A percentile compares a stretch with the other conserved stretches of the same genome.
phyloP scores from a whole-genome alignment of 2,888 invertebrate species.

The Acanthoscelides obtectus region DNA sequence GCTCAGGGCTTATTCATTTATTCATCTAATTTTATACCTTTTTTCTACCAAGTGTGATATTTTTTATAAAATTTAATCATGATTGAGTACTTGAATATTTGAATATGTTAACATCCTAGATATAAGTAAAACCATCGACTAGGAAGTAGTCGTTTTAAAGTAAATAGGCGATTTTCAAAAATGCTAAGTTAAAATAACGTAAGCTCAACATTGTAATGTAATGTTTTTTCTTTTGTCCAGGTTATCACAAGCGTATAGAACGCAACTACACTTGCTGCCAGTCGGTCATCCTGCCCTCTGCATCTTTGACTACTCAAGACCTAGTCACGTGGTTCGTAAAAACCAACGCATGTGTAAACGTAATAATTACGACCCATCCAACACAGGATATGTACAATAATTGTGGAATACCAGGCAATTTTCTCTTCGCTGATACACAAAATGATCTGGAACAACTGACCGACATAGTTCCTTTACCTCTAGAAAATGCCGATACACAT shows the following conservation, averaged over 20 bases:
- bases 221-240: not conserved
- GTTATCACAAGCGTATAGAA: not conserved
- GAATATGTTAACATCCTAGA: too few relatives aligned
- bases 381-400: not conserved
- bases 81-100: too few relatives aligned
- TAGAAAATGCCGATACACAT: not conserved
- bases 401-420: not conserved
- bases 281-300: not conserved
- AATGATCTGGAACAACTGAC: not conserved
- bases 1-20: too few relatives aligned
- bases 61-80: too few relatives aligned
- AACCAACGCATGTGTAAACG: not conserved
- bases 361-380: not conserved
- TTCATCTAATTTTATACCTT: too few relatives aligned
- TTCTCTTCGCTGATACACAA: not conserved
- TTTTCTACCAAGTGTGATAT: too few relatives aligned
- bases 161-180: too few relatives aligned
- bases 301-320: not conserved
- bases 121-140: too few relatives aligned
- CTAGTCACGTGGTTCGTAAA: not conserved
- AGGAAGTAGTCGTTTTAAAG: too few relatives aligned
- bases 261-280: not conserved
- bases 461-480: not conserved
- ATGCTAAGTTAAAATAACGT: too few relatives aligned
- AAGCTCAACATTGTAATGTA: too few relatives aligned